A percentile compares a stretch with the other conserved stretches of the same genome.
Evolutionary conservation across 30 jellyfish, hydroid and myxozoan genomes (phyloP).

Genomic region (Mastigias papua): DNA sequence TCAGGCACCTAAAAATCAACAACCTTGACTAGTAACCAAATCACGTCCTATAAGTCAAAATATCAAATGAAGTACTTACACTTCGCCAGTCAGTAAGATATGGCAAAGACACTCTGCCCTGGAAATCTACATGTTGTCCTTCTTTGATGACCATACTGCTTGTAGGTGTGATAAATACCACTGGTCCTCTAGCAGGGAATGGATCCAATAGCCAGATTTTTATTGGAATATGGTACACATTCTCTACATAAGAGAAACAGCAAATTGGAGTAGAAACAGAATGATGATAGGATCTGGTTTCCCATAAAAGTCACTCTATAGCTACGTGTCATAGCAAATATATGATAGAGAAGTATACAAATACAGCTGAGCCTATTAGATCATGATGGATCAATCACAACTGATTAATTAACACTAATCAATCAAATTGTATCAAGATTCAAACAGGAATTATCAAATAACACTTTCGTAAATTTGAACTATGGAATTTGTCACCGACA

Average conservation of each 20-base stretch:
- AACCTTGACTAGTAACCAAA: constrained; percentile 7
- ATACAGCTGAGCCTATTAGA: no score
- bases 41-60: not conserved
- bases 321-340: no score
- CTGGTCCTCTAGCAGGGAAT: constrained; percentile 82
- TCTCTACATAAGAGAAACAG: constrained; percentile 55
- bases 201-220: constrained; percentile 76
- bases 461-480: no score
- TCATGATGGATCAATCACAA: no score
- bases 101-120: constrained; percentile 90
- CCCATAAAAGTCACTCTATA: no score
- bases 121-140: constrained; percentile 85
- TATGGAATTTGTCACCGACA: no score
- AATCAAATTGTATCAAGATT: no score
- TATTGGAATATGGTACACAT: constrained; percentile 86
- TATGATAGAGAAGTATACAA: no score
- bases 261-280: not conserved
- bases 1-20: no score
- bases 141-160: constrained; percentile 90
- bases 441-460: no score
- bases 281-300: no score
- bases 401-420: no score
- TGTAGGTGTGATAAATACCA: constrained; percentile 90
- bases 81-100: constrained; percentile 85
- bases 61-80: constrained; percentile 42